Conservation (phyloP, 2,113 vertebrate genomes). For the Hypocryptadius cinnamomeus region DNA sequence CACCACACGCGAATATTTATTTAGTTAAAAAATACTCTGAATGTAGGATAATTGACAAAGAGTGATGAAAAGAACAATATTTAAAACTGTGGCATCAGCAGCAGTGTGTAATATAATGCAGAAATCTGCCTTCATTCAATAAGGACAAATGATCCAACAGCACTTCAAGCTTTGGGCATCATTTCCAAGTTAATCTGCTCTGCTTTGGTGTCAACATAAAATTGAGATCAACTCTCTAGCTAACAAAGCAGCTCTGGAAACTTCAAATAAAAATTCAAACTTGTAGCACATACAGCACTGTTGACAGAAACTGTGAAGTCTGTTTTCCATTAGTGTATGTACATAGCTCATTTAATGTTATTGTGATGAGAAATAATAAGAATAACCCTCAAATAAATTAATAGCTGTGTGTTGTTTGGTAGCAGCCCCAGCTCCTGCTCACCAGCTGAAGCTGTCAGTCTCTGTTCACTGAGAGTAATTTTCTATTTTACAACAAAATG, state of each 20-base stretch:
- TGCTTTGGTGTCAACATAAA: slow-evolving; percentile 12
- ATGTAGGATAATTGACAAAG: slow-evolving; percentile 11
- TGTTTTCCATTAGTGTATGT: background rate
- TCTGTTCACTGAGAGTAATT: background rate
- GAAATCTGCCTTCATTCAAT: slow-evolving; percentile 29
- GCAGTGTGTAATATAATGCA: background rate
- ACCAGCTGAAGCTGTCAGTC: background rate
- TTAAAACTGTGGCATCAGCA: background rate
- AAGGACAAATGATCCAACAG: slow-evolving; percentile 26
- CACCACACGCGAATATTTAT: background rate
- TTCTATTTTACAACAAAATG: background rate
- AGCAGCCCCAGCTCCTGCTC: background rate
- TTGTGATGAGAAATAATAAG: slow-evolving; percentile 10
- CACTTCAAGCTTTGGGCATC: background rate
- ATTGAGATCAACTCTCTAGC: slow-evolving; percentile 7
- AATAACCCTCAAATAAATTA: background rate
- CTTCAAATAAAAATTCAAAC: background rate
- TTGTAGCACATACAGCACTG: background rate
- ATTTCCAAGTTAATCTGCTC: slow-evolving; percentile 15
- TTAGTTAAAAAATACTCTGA: background rate
- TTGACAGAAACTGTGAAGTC: slow-evolving; percentile 7
- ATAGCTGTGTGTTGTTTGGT: background rate
- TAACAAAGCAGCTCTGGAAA: slow-evolving; percentile 16
- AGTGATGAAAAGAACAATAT: slow-evolving; percentile 25
- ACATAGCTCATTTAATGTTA: background rate